Base-by-base conservation (phyloP, 2,797 vertebrate genomes). In the Pantherophis vulpinus region DNA sequence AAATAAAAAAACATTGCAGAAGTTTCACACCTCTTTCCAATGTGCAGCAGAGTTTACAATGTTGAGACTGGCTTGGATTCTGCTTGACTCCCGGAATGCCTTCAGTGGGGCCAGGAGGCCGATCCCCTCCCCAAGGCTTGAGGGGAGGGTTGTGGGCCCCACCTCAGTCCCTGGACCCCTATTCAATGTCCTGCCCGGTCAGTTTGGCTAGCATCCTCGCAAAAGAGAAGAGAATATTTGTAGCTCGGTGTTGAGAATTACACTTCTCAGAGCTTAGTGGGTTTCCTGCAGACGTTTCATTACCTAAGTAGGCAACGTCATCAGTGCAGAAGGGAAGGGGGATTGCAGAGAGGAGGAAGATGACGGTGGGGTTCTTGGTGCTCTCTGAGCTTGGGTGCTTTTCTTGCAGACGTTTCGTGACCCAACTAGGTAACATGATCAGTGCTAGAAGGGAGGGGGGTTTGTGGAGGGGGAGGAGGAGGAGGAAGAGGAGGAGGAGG, bases 401-500 rank as follows among this genome's bases (percentile, higher is more conserved):
- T 47, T 6, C 47, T 47, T 55, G 54, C 12, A 13, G 11, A 55
- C 13, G 3, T 56, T 56, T 56, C 55, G 2, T 56, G 55, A 55
- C 54, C 54, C 54, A 55, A 55, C 10, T 55, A 55, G 54, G 54
- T 2, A 55, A 12, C 54, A 3, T 42, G 1, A 42, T 42, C 42
- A 42, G 42, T 42, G 42, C 3, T 42, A 42, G 42, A 42, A 42
- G 42, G 42, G 42, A 42, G 3, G 42, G 3, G 42, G 37, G 37
- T 37, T 37, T 37, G 37, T 37, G 47, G 5, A 47, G 47, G 4
- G 47, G 47, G 3, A 0, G 47, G 6, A 0, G 47, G 6, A 0
- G 47, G 5, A 4, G 4, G 2, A 2, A 2, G 4, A 4, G 4
- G 4, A 4, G 4, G 4, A 4, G 3, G 1, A 1, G n/a, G n/a